These are phyloP conservation scores for Sebastolobus alascanus DNA, from an alignment of 2,797 vertebrate genomes.

Conservation along the genomic window DNA sequence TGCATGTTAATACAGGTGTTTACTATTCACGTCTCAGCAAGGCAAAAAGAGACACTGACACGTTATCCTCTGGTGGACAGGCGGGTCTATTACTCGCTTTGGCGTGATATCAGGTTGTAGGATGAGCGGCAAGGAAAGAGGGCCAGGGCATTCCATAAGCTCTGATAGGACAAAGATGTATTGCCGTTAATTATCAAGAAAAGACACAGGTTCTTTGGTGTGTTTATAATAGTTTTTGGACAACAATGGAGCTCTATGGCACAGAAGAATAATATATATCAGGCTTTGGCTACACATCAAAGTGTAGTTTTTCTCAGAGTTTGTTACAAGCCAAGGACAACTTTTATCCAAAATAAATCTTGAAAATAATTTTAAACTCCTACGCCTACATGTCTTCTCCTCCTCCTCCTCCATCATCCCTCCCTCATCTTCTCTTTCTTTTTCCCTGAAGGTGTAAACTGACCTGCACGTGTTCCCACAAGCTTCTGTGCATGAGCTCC, in stretches of 20 bases:
- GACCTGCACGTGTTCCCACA: conserved; percentile 41
- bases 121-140: background rate
- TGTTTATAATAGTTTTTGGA: background rate
- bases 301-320: background rate
- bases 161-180: too few species aligned
- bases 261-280: background rate
- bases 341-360: background rate
- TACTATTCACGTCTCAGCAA: too few species aligned
- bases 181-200: too few species aligned
- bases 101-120: background rate
- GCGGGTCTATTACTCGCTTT: too few species aligned
- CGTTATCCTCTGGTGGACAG: too few species aligned
- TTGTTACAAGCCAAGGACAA: background rate
- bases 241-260: background rate
- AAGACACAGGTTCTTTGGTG: background rate
- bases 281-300: background rate
- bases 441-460: conserved; percentile 46
- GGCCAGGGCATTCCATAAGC: background rate
- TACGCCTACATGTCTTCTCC: background rate
- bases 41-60: too few species aligned
- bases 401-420: background rate
- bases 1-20: too few species aligned
- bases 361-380: background rate
- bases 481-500: conserved; percentile 10
- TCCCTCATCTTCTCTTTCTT: background rate